Evolutionary conservation across 2,888 invertebrate species (phyloP).

Genomic region (Augiades crinisus): DNA sequence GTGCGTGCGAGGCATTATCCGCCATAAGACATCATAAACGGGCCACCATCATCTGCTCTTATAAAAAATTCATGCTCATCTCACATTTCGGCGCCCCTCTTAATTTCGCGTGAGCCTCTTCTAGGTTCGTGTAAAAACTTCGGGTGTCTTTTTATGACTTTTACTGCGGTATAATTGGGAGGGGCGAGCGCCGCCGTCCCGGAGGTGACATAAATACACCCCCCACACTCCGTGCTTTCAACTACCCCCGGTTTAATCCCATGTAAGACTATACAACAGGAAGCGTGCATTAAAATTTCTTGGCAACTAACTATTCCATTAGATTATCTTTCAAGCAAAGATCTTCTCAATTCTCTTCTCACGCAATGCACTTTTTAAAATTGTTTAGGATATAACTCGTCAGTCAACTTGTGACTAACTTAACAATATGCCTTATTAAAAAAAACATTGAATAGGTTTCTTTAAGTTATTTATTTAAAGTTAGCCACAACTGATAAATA

Average conservation of each 20-base stretch:
- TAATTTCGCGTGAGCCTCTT: constrained; percentile 79
- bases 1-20: constrained; percentile 77
- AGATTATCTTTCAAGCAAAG: constrained; percentile 43
- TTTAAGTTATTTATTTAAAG: too few species aligned
- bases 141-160: constrained; percentile 82
- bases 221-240: constrained; percentile 60
- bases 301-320: constrained; percentile 45
- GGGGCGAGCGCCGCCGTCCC: constrained; percentile 77
- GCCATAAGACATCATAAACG: constrained; percentile 80
- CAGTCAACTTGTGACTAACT: too few species aligned
- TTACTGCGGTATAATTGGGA: constrained; percentile 82
- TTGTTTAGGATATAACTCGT: too few species aligned
- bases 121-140: constrained; percentile 81
- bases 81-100: constrained; percentile 81
- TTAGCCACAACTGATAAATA: too few species aligned
- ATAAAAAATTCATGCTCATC: constrained; percentile 82
- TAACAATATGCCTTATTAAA: too few species aligned
- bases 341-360: neutral
- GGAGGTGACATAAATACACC: constrained; percentile 80
- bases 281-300: constrained; percentile 60
- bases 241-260: constrained; percentile 74
- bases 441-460: too few species aligned
- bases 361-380: too few species aligned
- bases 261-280: constrained; percentile 72
- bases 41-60: constrained; percentile 79